Conservation (phyloP, 2,797 vertebrate species). For the Pempheris klunzingeri region DNA sequence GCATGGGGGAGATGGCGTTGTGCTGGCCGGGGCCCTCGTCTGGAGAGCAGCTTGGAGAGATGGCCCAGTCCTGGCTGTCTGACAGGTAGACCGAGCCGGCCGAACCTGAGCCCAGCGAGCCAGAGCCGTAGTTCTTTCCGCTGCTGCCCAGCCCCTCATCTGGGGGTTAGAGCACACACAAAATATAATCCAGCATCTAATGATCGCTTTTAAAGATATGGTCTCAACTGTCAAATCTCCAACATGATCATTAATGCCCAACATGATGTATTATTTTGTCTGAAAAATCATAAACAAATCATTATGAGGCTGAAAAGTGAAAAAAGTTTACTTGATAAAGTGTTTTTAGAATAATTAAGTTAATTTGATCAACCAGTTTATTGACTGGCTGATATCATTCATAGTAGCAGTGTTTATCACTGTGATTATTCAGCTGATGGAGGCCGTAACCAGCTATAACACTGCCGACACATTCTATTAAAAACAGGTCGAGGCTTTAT, state of each 20-base stretch:
- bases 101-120: conserved; percentile 83
- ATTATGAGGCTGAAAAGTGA: too few species aligned
- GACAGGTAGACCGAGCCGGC: conserved; percentile 91
- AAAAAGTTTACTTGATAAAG: too few species aligned
- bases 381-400: too few species aligned
- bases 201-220: too few species aligned
- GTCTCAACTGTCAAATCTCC: too few species aligned
- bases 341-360: too few species aligned
- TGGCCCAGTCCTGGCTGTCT: conserved; percentile 92
- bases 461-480: background rate
- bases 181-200: background rate
- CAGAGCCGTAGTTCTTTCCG: conserved; percentile 68
- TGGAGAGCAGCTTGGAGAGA: conserved; percentile 79
- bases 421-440: background rate
- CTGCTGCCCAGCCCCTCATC: conserved; percentile 80
- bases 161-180: conserved; percentile 13
- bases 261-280: too few species aligned
- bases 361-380: too few species aligned
- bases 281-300: too few species aligned
- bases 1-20: conserved; percentile 85
- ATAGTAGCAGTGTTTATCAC: background rate
- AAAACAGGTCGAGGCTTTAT: too few species aligned
- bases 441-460: background rate
- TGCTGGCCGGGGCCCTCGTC: conserved; percentile 72
- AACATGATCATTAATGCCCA: too few species aligned